Base-by-base conservation (phyloP, 35 echinoderm and acorn worm genomes). In the Ophiothrix spiculata region DNA sequence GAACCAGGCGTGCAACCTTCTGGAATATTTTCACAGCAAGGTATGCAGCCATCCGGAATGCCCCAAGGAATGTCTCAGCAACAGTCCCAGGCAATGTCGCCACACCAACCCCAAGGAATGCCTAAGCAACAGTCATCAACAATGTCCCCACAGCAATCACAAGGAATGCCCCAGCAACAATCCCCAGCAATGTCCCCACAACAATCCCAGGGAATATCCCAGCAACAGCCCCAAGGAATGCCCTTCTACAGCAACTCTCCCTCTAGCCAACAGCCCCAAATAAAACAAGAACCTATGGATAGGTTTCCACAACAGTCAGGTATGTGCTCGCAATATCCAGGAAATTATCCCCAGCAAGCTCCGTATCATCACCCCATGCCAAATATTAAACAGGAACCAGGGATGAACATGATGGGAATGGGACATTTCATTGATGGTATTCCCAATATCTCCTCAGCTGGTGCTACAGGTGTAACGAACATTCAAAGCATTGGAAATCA, bases 401-500 rank as follows among this genome's bases (percentile, higher is more conserved):
- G 60, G 17, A 69, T 69, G 60, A 69, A n/a, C 25, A 69, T 69
- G 60, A 69, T 69, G 60, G 60, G 60, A 6, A 69, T 69, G 60
- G 60, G 60, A 69, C 60, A 69, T 69, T 69, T 69, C 60, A 69
- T 69, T 15, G 60, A 69, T 25, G 60, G 60, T 2, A 69, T 69
- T 69, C 60, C 60, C 8, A 69, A 69, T 28, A 69, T 69, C 60
- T 15, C 60, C 17, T 69, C 60, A 15, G 60, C 60, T 6, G 60
- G 60, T 69, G 60, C 60, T 28, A 69, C 60, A n/a, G 23, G 60
- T 25, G 60, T 69, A 12, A 69, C 60, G 23, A 69, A 69, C 23
- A 28, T 69, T 25, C 60, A 69, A 69, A 69, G 60, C 25, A 69
- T 69, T 6, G 60, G 60, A 69, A 69, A 69, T 69, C 60, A 69